phyloP scores from a whole-genome alignment of 2,113 vertebrate species.

The Leptobrachium leishanense region DNA sequence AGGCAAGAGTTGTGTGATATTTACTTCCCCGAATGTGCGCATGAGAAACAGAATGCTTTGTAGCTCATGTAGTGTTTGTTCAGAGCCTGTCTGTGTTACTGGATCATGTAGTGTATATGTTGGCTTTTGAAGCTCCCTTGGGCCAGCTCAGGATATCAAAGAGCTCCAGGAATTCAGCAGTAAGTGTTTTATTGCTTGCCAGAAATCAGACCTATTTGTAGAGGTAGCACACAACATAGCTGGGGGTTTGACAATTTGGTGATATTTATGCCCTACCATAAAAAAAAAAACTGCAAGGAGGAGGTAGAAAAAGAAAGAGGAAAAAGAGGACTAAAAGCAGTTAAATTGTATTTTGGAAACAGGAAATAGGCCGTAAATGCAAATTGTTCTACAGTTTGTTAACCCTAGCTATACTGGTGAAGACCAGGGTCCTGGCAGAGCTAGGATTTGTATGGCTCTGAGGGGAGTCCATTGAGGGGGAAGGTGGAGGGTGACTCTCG shows the following conservation, averaged over 20 bases:
- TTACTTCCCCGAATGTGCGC: constrained; percentile 46
- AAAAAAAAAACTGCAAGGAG: constrained; percentile 56
- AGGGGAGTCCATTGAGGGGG: constrained; percentile 61
- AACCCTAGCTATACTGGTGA: constrained; percentile 36
- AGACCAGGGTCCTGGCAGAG: not conserved
- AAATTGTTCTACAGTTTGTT: constrained; percentile 75
- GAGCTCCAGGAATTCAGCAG: constrained; percentile 71
- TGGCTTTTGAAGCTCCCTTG: constrained; percentile 67
- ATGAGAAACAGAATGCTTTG: constrained; percentile 52
- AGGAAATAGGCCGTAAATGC: constrained; percentile 93
- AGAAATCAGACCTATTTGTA: constrained; percentile 83
- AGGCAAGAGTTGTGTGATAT: not conserved
- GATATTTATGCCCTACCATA: constrained; percentile 78
- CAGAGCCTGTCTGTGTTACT: not conserved
- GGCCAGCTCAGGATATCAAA: constrained; percentile 75
- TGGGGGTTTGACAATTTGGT: constrained; percentile 79
- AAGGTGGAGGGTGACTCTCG: constrained; percentile 63
- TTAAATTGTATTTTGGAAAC: constrained; percentile 76
- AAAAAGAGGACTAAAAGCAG: constrained; percentile 58
- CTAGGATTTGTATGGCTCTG: not conserved
- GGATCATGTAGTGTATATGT: constrained; percentile 51
- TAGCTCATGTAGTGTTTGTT: constrained; percentile 19
- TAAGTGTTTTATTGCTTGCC: constrained; percentile 88
- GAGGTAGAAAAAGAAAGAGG: constrained; percentile 54
- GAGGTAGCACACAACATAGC: constrained; percentile 79